Evolutionary conservation across 64 coral and sea anemone genomes (phyloP), one percentile per base, ranked within the genome.

Genomic region (Acropora tenuis): DNA sequence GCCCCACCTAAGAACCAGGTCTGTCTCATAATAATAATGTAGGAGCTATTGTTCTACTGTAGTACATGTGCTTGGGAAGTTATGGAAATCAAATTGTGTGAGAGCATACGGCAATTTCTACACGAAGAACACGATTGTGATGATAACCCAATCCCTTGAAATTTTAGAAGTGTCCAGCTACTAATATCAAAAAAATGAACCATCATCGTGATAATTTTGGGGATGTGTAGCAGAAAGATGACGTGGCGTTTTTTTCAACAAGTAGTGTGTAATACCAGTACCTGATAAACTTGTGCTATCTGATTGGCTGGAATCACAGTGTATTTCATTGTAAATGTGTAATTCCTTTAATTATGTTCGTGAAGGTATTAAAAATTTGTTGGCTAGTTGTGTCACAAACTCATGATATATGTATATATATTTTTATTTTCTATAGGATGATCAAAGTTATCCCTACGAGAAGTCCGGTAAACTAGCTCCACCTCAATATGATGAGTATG

Each of bases 1-100:
- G 82, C 82, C 5, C 63, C 82, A 85, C 61, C 66, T 20, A 71
- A 17, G 17, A 85, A 42, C 69, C 82, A 85, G 82, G 82, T 85
- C 46, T 13, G 2, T 63, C 60, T 8, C 53, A 10, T 11, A 10
- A 10, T 16, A 6, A 0, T 43, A 12, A 9, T 11, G 40, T 9
- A 30, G 17, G 19, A 9, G 17, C n/a, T 10, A 7, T 57, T n/a
- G 50, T 59, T 30, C 30, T 30, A 30, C 30, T 30, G 30, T 30
- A 30, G 30, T 55, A 55, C 10, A 5, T 55, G 52, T 10, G 10
- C 6, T 8, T 10, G 10, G 2, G 6, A 10, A 55, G 52, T 65
- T 8, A 66, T 82, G 80, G 10, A 43, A n/a, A 55, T 55, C 5
- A 10, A 10, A 55, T 10, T 53, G 50, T 5, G 50, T 53, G 50